Percentiles rank a stretch among this genome's conserved stretches.
These are phyloP conservation scores for Vireo altiloquus DNA, from an alignment of 2,113 vertebrate species.

Conservation along the genomic window DNA sequence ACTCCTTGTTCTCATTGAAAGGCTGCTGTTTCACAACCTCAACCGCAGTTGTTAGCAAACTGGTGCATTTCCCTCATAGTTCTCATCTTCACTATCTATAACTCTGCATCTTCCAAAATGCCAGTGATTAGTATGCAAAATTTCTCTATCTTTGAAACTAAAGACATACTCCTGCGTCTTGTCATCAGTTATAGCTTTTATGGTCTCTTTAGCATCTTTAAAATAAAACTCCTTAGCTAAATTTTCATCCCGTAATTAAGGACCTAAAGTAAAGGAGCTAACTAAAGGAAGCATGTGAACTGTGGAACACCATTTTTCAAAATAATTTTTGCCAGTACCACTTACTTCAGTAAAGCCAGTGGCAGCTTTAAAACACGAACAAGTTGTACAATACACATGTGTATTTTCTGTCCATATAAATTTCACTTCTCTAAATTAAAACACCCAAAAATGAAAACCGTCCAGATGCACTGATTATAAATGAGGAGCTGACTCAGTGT, in stretches of 20 bases:
- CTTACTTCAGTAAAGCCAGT: not conserved
- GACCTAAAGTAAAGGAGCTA: not conserved
- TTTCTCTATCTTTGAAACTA: not conserved
- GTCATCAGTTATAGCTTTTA: not conserved
- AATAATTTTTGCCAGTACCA: not conserved
- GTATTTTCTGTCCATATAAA: not conserved
- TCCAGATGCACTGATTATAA: slow-evolving; percentile 16
- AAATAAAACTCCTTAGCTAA: not conserved
- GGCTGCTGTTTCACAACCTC: not conserved
- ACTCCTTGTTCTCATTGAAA: not conserved
- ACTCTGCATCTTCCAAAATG: not conserved
- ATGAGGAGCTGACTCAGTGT: slow-evolving; percentile 13
- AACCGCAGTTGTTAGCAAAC: not conserved
- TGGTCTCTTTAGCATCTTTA: not conserved
- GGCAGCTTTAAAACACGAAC: not conserved
- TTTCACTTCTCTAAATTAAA: slow-evolving; percentile 43
- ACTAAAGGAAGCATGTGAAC: not conserved
- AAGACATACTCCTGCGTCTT: not conserved
- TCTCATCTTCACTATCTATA: not conserved
- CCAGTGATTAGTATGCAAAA: not conserved
- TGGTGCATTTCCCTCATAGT: not conserved
- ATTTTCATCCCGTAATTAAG: not conserved
- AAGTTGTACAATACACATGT: not conserved
- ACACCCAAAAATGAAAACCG: not conserved
- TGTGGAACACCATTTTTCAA: not conserved